Base-by-base conservation (phyloP, 2,888 invertebrate genomes). In the Drosophila putrida region DNA sequence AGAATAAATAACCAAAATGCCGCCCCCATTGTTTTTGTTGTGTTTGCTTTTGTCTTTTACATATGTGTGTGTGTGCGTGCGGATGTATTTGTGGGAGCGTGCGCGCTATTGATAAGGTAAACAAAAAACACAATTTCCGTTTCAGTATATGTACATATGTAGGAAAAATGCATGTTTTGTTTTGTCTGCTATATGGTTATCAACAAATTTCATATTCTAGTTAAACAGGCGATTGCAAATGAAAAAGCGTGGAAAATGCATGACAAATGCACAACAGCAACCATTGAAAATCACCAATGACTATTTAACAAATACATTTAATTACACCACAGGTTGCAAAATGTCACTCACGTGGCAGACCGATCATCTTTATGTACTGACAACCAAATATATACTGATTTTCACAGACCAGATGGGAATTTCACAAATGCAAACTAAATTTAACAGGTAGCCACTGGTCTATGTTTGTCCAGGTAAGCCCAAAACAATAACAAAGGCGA, bases 41-140 rank as follows among this genome's bases (percentile, higher is more conserved):
- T 63, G 54, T 59, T 44, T 64, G 36, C 44, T 27, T 36, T 46
- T 27, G 36, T 35, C 36, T 13, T 46, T 8, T 39, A 33, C 38
- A 11, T 57, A 10, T 51, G 20, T 44, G 13, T 36, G 10, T 51
- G 38, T 51, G 15, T 44, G 13, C 33, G 10, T 51, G 38, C 53
- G 36, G 39, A 6, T 62, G 63, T 60, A 38, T 54, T 46, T 53
- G n/a, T 63, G 50, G 46, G 58, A 69, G 59, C 77, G 68, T 76
- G 82, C 75, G 71, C 65, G 46, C 68, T 75, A 80, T 87, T 85
- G 83, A 87, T 87, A 87, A 87, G 69, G 47, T 55, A 87, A 71
- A 79, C 70, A 66, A 57, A 41, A 54, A 58, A 75, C 31, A 80
- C 63, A 77, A 82, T 82, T 85, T 82, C 77, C 86, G 81, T 73